Evolutionary conservation across 2,797 vertebrate species (phyloP), one percentile per base, ranked within the genome.

Genomic region (Ammospiza maritima): DNA sequence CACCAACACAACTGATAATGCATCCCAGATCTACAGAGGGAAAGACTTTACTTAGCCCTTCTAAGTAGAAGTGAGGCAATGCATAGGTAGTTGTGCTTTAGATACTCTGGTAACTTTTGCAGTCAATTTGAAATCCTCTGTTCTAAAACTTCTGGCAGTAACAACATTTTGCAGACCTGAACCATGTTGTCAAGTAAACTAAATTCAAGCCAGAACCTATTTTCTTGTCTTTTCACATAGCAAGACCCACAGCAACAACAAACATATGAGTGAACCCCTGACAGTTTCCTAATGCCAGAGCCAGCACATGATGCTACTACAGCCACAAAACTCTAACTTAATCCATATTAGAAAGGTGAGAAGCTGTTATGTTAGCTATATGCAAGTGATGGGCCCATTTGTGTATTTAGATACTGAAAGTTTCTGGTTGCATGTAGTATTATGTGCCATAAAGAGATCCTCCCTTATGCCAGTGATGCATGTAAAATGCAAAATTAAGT

Each of bases 1-100:
- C 88, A 93, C 82, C 82, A 81, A 88, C 64, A 79, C 21, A 81
- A 91, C 71, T 42, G 73, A 90, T 86, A 90, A 91, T 57, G 32
- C 14, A 93, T 48, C 44, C 44, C 85, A 91, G 76, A 90, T 67
- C 82, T 84, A 72, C 45, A 89, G 78, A 85, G 42, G 32, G 51
- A 85, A 94, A 95, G 83, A 44, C 44, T 50, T 61, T 58, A 64
- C 19, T 90, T 13, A 66, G 69, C 25, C 65, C 71, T 64, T 16
- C 65, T 51, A 51, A 80, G 15, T 2, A 44, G 48, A 62, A 89
- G 23, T 1, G 3, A 81, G 50, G 45, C 17, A 71, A 45, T 16
- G 53, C 6, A 26, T 3, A 73, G 27, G 34, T 58, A 69, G 32
- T 5, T 23, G 40, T 50, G 14, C 45, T 88, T 92, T 38, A 66